Conservation (phyloP, 2,797 vertebrate species). For the Apogon talboti region DNA sequence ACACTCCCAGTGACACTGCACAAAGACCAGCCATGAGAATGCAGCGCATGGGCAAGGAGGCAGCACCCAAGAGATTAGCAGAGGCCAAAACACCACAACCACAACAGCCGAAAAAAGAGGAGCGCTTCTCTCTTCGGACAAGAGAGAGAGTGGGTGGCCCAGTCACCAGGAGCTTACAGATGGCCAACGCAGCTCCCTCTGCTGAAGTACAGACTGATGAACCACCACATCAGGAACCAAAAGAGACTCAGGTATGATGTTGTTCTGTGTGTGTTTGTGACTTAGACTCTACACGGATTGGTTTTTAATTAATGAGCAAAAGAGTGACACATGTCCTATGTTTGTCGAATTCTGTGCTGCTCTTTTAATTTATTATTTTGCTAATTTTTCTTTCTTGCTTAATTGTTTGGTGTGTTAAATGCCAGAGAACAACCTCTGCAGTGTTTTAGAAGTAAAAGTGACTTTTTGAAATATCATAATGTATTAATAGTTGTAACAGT, state of each 20-base stretch:
- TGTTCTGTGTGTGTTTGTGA: background rate
- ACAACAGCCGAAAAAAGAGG: slow-evolving; percentile 86
- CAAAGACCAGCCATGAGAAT: slow-evolving; percentile 83
- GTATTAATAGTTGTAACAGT: too few species aligned
- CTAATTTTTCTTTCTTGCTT: too few species aligned
- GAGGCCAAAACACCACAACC: slow-evolving; percentile 80
- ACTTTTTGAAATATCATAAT: too few species aligned
- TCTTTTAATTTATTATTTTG: too few species aligned
- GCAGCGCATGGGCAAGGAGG: slow-evolving; percentile 81
- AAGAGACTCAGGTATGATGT: slow-evolving; percentile 87
- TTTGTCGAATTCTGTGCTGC: too few species aligned
- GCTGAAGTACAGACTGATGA: slow-evolving; percentile 88
- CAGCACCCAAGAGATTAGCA: slow-evolving; percentile 81
- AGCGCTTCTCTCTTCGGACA: slow-evolving; percentile 87
- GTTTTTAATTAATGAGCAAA: background rate
- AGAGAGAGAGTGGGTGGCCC: slow-evolving; percentile 92
- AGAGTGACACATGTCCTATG: too few species aligned
- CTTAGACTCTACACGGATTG: background rate
- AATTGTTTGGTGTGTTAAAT: too few species aligned
- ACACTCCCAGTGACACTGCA: slow-evolving; percentile 76
- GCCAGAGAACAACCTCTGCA: too few species aligned
- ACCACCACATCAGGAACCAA: slow-evolving; percentile 84
- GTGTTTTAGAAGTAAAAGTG: too few species aligned
- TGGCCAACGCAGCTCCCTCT: slow-evolving; percentile 81
- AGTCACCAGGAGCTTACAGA: slow-evolving; percentile 93